These are phyloP conservation scores for Platichthys stellatus DNA, from an alignment of 2,113 vertebrate genomes.

Conservation along the genomic window DNA sequence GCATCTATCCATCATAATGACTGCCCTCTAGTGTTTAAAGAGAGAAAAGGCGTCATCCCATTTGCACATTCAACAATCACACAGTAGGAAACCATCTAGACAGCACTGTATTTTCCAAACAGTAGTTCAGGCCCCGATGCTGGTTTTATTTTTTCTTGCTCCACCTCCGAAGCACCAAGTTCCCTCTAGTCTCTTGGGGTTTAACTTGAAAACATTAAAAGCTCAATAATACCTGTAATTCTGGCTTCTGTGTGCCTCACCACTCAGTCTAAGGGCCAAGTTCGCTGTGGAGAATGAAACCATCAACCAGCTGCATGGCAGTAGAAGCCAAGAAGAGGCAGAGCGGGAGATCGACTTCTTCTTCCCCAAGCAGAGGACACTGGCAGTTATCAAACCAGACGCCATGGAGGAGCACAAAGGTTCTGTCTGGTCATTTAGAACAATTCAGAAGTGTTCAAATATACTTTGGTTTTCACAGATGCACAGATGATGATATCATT, in stretches of 20 bases:
- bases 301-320: conserved; percentile 83
- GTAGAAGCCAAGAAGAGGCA: conserved; percentile 72
- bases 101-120: no score
- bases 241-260: background rate
- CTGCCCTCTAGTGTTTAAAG: no score
- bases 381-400: conserved; percentile 84
- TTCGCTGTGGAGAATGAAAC: conserved; percentile 70
- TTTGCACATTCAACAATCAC: no score
- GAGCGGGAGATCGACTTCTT: conserved; percentile 81
- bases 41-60: no score
- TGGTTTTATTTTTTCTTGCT: no score
- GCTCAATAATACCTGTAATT: background rate
- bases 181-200: no score
- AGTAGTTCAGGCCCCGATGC: no score
- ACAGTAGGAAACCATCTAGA: no score
- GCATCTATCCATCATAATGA: no score
- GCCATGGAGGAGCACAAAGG: conserved; percentile 79
- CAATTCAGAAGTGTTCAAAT: background rate
- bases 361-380: conserved; percentile 80
- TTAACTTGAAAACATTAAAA: background rate
- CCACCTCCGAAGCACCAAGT: no score
- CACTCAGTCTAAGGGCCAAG: conserved; percentile 75
- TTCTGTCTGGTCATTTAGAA: conserved; percentile 27
- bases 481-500: background rate
- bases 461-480: background rate